phyloP scores from a whole-genome alignment of 2,113 vertebrate species.

The Rhinichthys klamathensis region DNA sequence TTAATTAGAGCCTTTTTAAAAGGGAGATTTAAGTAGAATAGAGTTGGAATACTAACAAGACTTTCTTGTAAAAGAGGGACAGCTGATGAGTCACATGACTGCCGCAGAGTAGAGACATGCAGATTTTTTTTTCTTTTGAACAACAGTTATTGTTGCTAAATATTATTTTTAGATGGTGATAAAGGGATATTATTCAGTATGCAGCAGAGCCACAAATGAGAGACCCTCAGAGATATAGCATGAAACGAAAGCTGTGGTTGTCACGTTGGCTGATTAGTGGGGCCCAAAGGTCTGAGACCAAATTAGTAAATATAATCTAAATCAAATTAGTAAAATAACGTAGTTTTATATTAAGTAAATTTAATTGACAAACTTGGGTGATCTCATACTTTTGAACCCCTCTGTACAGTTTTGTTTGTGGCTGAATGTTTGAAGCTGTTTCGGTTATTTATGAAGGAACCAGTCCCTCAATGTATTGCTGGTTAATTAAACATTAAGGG shows the following conservation, averaged over 20 bases:
- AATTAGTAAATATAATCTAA: not conserved
- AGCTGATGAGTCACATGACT: conserved; percentile 32
- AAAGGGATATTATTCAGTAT: not conserved
- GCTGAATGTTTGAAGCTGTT: not conserved
- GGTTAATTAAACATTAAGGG: not conserved
- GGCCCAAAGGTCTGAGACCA: not conserved
- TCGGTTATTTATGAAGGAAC: conserved; percentile 8
- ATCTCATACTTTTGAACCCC: not conserved
- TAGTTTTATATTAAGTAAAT: not conserved
- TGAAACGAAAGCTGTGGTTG: not conserved
- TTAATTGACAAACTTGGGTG: not conserved
- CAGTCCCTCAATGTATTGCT: not conserved
- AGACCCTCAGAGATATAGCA: not conserved
- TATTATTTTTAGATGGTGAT: not conserved
- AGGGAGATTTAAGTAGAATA: conserved; percentile 29
- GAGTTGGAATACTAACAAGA: not conserved
- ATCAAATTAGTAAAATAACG: not conserved
- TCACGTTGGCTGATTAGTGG: not conserved
- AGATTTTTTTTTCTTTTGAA: not conserved
- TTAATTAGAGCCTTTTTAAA: conserved; percentile 50
- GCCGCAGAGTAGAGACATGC: not conserved
- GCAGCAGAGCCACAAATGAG: not conserved
- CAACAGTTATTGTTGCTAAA: not conserved
- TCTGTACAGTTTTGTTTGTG: not conserved
- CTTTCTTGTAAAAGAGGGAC: conserved; percentile 34